Evolutionary conservation across 2,113 vertebrate genomes (phyloP).

Genomic region (Brachyistius frenatus): DNA sequence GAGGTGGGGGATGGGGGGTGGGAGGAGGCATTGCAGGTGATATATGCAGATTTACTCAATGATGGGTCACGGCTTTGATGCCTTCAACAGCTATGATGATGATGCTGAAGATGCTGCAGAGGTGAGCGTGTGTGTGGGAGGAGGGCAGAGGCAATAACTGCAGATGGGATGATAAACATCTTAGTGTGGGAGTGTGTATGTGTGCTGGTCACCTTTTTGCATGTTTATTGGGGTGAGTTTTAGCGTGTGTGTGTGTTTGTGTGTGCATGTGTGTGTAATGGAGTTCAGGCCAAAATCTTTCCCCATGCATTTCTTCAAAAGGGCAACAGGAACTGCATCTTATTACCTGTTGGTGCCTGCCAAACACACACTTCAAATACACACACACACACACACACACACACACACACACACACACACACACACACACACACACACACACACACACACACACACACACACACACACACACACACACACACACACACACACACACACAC

Average conservation of each 20-base stretch:
- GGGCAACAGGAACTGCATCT: neutral
- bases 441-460: neutral
- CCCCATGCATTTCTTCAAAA: conserved; percentile 3
- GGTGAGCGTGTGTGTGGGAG: conserved; percentile 41
- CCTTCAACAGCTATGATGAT: conserved; percentile 59
- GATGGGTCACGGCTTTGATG: conserved; percentile 33
- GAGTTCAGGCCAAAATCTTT: conserved; percentile 8
- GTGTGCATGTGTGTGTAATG: neutral
- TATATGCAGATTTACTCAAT: conserved; percentile 59
- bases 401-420: neutral
- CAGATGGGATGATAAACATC: conserved; percentile 46
- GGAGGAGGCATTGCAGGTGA: conserved; percentile 39
- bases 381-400: conserved; percentile 28
- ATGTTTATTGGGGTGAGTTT: neutral
- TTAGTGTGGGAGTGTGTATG: neutral
- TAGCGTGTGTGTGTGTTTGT: neutral
- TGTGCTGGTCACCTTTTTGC: conserved; percentile 15
- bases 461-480: conserved; percentile 19
- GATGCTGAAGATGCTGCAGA: conserved; percentile 31
- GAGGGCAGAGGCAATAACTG: conserved; percentile 16
- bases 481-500: neutral
- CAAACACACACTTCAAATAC: conserved; percentile 3
- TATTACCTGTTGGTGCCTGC: conserved; percentile 40
- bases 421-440: neutral
- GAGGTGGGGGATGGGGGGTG: neutral